These are phyloP conservation scores for Hydractinia symbiolongicarpus DNA, from an alignment of 30 jellyfish, hydroid and myxozoan genomes.

Conservation along the genomic window DNA sequence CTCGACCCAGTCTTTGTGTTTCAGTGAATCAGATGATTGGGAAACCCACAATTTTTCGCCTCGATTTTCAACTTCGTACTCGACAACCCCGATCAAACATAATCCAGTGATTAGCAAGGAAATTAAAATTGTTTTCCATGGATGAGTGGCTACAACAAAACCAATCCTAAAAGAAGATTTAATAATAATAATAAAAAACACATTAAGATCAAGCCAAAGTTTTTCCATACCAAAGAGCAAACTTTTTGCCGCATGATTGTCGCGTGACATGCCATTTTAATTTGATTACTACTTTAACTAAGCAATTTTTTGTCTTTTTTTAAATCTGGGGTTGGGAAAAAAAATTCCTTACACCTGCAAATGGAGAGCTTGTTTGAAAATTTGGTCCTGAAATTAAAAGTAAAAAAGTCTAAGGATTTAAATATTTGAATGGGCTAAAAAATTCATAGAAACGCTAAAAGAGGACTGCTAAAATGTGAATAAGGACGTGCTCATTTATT, in stretches of 20 bases:
- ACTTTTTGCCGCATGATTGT: neutral
- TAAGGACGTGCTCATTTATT: no score
- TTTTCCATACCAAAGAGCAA: neutral
- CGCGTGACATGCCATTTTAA: neutral
- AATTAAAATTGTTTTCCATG: constrained; percentile 39
- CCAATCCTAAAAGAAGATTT: constrained; percentile 42
- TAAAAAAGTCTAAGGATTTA: no score
- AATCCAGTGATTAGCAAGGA: constrained; percentile 43
- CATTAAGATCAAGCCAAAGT: no score
- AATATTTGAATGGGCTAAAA: no score
- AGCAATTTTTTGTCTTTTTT: neutral
- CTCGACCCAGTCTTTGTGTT: constrained; percentile 36
- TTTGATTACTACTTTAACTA: no score
- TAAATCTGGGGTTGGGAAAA: no score
- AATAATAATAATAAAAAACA: neutral
- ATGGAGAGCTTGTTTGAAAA: no score
- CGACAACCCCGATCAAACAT: constrained; percentile 58
- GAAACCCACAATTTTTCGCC: constrained; percentile 84
- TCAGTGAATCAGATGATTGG: constrained; percentile 56
- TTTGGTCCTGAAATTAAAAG: no score
- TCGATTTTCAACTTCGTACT: constrained; percentile 55
- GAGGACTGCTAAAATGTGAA: no score
- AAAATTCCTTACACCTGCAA: no score
- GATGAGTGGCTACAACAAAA: constrained; percentile 38
- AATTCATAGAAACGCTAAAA: no score